A percentile compares a stretch with the other conserved stretches of the same genome.
phyloP scores from a whole-genome alignment of 2,888 invertebrate genomes.

The Drosophila limbata region DNA sequence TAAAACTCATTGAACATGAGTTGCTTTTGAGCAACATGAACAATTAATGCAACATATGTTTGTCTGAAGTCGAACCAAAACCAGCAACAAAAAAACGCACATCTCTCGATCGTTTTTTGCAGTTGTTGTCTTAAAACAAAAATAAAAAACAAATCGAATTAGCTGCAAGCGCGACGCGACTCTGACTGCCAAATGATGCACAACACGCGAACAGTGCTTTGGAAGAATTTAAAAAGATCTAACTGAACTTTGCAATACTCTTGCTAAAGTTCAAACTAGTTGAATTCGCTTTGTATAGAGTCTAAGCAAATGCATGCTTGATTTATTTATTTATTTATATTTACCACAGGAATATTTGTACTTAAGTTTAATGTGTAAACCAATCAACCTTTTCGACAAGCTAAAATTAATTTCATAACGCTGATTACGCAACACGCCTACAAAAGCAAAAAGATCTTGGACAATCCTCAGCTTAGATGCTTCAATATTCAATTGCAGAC shows the following conservation, averaged over 20 bases:
- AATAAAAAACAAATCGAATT: conserved; percentile 64
- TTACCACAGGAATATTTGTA: too few relatives aligned
- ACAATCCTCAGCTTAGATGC: conserved; percentile 33
- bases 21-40: conserved; percentile 77
- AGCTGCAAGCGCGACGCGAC: conserved; percentile 58
- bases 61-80: conserved; percentile 40
- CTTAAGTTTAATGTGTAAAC: background rate
- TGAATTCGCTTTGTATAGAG: background rate
- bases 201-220: conserved; percentile 58
- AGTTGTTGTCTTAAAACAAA: conserved; percentile 42
- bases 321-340: background rate
- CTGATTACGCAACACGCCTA: conserved; percentile 78
- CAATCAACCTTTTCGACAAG: conserved; percentile 3
- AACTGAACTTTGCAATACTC: conserved; percentile 3
- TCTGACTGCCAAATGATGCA: conserved; percentile 57
- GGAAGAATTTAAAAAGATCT: background rate
- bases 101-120: conserved; percentile 59
- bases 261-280: background rate
- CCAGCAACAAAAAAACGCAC: conserved; percentile 32
- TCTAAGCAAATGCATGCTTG: background rate
- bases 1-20: conserved; percentile 80
- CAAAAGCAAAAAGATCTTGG: conserved; percentile 24
- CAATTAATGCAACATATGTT: conserved; percentile 81
- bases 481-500: conserved; percentile 34
- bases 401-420: conserved; percentile 81